These are phyloP conservation scores for Dryobates pubescens DNA, from an alignment of 2,797 vertebrate species.

Conservation along the genomic window DNA sequence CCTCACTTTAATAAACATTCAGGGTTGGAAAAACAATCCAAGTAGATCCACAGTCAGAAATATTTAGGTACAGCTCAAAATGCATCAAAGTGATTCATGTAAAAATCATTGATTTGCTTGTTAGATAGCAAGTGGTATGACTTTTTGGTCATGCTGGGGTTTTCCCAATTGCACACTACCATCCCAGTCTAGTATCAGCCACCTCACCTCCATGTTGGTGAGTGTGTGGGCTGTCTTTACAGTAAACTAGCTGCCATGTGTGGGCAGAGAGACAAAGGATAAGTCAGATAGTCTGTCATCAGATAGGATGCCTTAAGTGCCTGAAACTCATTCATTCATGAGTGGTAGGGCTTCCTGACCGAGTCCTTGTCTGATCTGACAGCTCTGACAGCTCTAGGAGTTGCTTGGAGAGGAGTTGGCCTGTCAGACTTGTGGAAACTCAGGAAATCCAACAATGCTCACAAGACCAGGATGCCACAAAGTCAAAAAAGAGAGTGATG, in stretches of 20 bases:
- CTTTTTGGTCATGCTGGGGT: background rate
- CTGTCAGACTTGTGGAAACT: slow-evolving; percentile 4
- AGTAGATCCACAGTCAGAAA: background rate
- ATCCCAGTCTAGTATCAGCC: background rate
- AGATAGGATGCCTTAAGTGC: background rate
- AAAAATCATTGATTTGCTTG: background rate
- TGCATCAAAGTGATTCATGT: background rate
- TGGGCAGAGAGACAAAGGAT: background rate
- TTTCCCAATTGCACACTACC: background rate
- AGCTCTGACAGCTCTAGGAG: slow-evolving; percentile 9
- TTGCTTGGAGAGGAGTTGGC: background rate
- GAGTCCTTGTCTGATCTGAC: background rate
- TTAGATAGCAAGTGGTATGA: background rate
- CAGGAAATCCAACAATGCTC: background rate
- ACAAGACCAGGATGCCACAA: background rate
- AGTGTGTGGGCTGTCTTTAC: background rate
- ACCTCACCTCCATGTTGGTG: background rate
- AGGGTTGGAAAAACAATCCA: background rate
- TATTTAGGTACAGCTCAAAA: background rate
- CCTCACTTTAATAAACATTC: background rate
- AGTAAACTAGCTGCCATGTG: background rate
- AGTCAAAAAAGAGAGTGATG: background rate
- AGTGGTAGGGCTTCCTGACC: background rate
- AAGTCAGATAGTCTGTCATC: background rate
- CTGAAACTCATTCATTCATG: background rate